phyloP scores from a whole-genome alignment of 1,140 invertebrate genomes.

The Phocides pigmalion region DNA sequence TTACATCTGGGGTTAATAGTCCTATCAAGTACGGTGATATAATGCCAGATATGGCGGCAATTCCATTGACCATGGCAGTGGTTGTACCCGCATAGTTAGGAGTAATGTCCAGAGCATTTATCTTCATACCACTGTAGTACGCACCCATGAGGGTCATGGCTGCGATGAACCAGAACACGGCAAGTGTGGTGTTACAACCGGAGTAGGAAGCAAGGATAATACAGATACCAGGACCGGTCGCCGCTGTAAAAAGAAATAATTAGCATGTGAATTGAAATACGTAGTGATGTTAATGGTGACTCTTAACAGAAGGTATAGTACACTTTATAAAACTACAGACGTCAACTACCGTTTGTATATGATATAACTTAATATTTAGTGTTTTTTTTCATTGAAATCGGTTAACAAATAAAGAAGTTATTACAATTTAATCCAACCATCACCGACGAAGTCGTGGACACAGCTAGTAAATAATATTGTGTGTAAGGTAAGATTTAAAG shows the following conservation, averaged over 20 bases:
- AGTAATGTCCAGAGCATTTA: constrained; percentile 92
- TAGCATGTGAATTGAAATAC: no score
- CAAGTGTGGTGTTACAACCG: constrained; percentile 87
- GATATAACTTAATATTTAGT: no score
- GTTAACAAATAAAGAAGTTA: no score
- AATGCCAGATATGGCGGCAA: constrained; percentile 92
- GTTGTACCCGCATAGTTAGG: constrained; percentile 92
- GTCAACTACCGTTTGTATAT: no score
- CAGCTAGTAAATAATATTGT: no score
- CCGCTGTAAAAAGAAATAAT: constrained; percentile 83
- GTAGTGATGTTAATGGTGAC: no score
- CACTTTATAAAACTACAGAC: no score
- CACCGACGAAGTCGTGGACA: no score
- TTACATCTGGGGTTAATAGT: constrained; percentile 88
- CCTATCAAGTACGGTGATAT: constrained; percentile 91
- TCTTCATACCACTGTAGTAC: constrained; percentile 90
- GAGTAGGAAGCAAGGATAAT: constrained; percentile 92
- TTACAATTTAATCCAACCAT: no score
- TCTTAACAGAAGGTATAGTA: no score
- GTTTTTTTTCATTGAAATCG: no score
- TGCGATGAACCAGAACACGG: constrained; percentile 87
- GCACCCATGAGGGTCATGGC: constrained; percentile 91
- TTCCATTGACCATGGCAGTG: constrained; percentile 93
- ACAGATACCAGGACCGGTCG: constrained; percentile 90
- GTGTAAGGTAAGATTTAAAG: no score